These are phyloP conservation scores for Hystrix brachyura DNA, from an alignment of 2,113 vertebrate genomes.

Conservation along the genomic window DNA sequence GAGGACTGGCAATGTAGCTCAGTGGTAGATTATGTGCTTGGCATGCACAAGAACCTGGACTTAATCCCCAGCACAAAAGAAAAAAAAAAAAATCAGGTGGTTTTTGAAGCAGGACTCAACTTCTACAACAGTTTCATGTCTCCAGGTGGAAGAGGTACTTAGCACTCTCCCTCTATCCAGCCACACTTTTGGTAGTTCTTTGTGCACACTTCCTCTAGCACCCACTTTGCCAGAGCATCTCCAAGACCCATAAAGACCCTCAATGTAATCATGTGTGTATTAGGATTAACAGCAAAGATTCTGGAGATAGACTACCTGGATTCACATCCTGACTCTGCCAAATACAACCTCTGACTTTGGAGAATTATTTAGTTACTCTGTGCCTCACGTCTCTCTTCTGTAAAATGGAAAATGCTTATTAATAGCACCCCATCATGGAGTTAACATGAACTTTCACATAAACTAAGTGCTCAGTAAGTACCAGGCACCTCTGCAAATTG, in stretches of 20 bases:
- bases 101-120: not conserved
- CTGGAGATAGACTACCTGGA: not conserved
- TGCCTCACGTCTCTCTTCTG: not conserved
- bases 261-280: not conserved
- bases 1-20: not conserved
- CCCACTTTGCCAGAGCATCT: not conserved
- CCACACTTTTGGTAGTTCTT: not conserved
- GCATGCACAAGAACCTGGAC: not conserved
- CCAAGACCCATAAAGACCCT: not conserved
- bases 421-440: not conserved
- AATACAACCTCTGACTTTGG: not conserved
- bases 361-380: not conserved
- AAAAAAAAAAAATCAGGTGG: not conserved
- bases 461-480: not conserved
- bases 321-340: not conserved
- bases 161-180: too few relatives aligned
- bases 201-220: not conserved
- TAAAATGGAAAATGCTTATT: slow-evolving; percentile 39
- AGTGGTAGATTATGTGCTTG: not conserved
- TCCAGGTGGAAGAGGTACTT: not conserved
- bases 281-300: not conserved
- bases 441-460: accelerated
- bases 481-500: not conserved
- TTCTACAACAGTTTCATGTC: not conserved
- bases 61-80: not conserved